These are phyloP conservation scores for Drepana arcuata DNA, from an alignment of 1,140 invertebrate species.

Conservation along the genomic window DNA sequence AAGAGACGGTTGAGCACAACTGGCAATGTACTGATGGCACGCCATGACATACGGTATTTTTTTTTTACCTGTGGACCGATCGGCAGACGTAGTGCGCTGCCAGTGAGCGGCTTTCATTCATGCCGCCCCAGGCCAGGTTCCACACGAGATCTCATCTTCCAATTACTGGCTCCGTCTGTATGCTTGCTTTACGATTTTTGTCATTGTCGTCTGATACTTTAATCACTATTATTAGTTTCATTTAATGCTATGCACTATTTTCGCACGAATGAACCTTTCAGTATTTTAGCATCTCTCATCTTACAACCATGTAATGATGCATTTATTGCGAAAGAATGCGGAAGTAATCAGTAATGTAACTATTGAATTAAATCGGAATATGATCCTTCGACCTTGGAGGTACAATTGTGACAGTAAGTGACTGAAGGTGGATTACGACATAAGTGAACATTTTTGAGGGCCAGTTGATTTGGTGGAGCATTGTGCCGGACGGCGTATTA, in stretches of 20 bases:
- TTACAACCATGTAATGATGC: no score
- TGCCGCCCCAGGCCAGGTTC: constrained; percentile 60
- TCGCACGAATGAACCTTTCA: no score
- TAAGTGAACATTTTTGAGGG: constrained; percentile 51
- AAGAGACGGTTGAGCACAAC: neutral
- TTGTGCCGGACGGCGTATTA: constrained; percentile 52
- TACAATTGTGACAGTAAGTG: no score
- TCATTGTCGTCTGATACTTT: constrained; percentile 51
- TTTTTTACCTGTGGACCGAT: constrained; percentile 9
- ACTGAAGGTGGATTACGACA: constrained; percentile 30
- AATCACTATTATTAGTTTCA: no score
- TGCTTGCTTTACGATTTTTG: constrained; percentile 49
- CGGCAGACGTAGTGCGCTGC: constrained; percentile 35
- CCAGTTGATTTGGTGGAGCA: constrained; percentile 41
- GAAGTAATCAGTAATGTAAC: no score
- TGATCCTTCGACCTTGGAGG: no score
- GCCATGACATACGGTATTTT: constrained; percentile 2
- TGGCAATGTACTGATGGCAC: constrained; percentile 11
- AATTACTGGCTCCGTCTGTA: constrained; percentile 54
- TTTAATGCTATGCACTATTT: no score
- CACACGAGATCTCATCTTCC: constrained; percentile 65
- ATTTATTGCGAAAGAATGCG: no score
- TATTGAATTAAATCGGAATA: no score
- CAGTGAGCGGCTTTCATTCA: constrained; percentile 66
- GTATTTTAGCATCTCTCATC: no score